phyloP scores from a whole-genome alignment of 2,888 invertebrate genomes.

The Dorcus parallelipipedus region DNA sequence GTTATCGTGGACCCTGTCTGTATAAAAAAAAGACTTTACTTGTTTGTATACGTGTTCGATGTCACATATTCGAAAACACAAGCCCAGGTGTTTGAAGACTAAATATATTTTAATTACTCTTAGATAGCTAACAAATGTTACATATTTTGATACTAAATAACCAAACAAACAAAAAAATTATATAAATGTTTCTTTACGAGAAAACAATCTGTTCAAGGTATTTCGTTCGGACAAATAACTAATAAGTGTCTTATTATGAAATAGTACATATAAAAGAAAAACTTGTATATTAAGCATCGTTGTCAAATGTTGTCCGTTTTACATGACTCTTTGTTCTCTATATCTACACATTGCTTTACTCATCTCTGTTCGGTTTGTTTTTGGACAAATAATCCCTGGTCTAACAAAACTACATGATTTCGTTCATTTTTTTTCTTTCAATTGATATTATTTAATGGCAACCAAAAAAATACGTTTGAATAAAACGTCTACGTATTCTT shows the following conservation, averaged over 20 bases:
- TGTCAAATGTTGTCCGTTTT: slow-evolving; percentile 23
- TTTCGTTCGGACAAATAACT: slow-evolving; percentile 31
- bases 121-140: slow-evolving; percentile 45
- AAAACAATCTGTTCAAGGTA: slow-evolving; percentile 8
- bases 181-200: slow-evolving; percentile 8
- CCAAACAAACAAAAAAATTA: slow-evolving; percentile 15
- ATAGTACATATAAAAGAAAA: slow-evolving; percentile 24
- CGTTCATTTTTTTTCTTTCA: neutral
- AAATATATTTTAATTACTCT: slow-evolving; percentile 46
- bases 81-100: slow-evolving; percentile 31
- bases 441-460: neutral
- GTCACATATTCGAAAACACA: slow-evolving; percentile 34
- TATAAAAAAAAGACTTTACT: slow-evolving; percentile 31
- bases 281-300: slow-evolving; percentile 25
- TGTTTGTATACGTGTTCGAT: slow-evolving; percentile 43
- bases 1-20: slow-evolving; percentile 41
- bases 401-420: too few relatives aligned
- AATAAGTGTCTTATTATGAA: slow-evolving; percentile 37
- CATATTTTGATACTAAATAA: slow-evolving; percentile 49
- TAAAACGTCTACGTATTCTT: neutral
- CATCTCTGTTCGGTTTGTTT: slow-evolving; percentile 14
- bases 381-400: neutral
- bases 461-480: neutral
- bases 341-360: slow-evolving; percentile 19
- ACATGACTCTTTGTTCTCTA: slow-evolving; percentile 7